These are phyloP conservation scores for Colostygia pectinataria DNA, from an alignment of 2,888 invertebrate genomes.

Conservation along the genomic window DNA sequence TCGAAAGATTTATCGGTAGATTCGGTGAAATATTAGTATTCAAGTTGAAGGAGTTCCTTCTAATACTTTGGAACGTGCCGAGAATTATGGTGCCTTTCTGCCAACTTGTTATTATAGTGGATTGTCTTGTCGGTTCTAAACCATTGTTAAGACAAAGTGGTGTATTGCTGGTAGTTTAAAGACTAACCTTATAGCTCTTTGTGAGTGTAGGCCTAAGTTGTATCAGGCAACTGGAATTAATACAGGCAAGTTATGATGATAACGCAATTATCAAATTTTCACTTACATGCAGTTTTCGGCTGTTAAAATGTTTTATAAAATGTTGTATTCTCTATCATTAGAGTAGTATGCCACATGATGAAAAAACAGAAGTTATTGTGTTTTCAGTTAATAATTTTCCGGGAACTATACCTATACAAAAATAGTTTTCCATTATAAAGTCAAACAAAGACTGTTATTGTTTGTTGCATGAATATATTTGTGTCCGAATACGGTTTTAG, in stretches of 20 bases:
- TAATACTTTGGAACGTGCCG: constrained; percentile 21
- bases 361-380: too few relatives aligned
- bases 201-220: too few relatives aligned
- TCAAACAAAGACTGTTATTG: constrained; percentile 15
- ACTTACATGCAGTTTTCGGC: too few relatives aligned
- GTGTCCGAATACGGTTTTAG: constrained; percentile 27
- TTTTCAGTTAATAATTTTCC: too few relatives aligned
- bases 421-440: constrained; percentile 13
- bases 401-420: neutral
- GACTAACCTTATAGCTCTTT: neutral
- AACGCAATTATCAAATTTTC: too few relatives aligned
- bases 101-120: constrained; percentile 2
- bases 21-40: constrained; percentile 26
- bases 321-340: too few relatives aligned
- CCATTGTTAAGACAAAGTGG: neutral
- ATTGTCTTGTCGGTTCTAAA: constrained; percentile 20
- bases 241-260: too few relatives aligned
- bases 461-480: constrained; percentile 27
- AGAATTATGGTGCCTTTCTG: constrained; percentile 13
- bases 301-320: too few relatives aligned
- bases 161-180: too few relatives aligned
- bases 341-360: too few relatives aligned
- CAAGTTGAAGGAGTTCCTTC: constrained; percentile 19
- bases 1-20: constrained; percentile 29
- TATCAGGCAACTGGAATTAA: too few relatives aligned